Evolutionary conservation across 1,140 invertebrate species (phyloP).

Genomic region (Uloborus diversus): DNA sequence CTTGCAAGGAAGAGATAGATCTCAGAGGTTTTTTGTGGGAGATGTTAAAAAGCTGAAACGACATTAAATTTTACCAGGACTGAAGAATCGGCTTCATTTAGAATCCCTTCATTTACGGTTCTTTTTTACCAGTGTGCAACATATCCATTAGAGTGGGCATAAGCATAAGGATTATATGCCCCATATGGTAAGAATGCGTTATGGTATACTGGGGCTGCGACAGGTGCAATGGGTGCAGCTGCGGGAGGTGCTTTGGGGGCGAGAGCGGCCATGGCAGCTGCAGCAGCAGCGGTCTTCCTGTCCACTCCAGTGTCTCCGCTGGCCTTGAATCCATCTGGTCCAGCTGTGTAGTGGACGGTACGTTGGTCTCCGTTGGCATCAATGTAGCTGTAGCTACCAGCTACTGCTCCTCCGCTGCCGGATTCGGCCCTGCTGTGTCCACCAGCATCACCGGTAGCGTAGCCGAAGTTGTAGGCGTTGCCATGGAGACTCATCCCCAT

Average conservation of each 20-base stretch:
- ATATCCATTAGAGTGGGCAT: too few relatives aligned
- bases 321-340: slow-evolving; percentile 66
- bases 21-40: too few relatives aligned
- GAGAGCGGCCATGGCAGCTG: slow-evolving; percentile 53
- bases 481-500: slow-evolving; percentile 32
- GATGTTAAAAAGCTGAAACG: too few relatives aligned
- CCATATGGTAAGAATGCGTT: too few relatives aligned
- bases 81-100: too few relatives aligned
- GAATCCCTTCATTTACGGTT: too few relatives aligned
- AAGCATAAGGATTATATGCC: too few relatives aligned
- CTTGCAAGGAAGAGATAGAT: too few relatives aligned
- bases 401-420: slow-evolving; percentile 80
- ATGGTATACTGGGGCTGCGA: too few relatives aligned
- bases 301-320: slow-evolving; percentile 57
- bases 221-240: neutral
- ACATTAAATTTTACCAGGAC: too few relatives aligned
- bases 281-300: slow-evolving; percentile 55
- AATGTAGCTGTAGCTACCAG: slow-evolving; percentile 85
- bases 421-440: slow-evolving; percentile 52
- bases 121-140: too few relatives aligned
- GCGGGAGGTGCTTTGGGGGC: slow-evolving; percentile 56
- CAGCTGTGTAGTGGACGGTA: slow-evolving; percentile 84
- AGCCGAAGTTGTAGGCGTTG: slow-evolving; percentile 55
- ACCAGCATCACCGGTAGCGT: slow-evolving; percentile 53
- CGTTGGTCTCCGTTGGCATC: slow-evolving; percentile 82